Evolutionary conservation across 2,888 invertebrate species (phyloP).

Genomic region (Scaptomyza caliginosa): DNA sequence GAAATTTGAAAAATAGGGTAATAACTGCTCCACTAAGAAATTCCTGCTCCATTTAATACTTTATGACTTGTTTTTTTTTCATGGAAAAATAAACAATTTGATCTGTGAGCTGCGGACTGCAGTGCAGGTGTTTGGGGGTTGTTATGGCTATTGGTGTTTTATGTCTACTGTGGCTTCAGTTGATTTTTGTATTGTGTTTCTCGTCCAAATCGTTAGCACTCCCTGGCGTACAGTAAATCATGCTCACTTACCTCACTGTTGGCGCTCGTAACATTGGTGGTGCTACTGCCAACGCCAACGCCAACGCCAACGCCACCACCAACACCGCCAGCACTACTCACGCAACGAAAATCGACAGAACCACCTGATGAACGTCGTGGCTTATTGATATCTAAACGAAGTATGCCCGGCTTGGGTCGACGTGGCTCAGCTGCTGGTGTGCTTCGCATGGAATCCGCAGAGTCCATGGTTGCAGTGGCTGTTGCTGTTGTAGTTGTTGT

Average conservation of each 20-base stretch:
- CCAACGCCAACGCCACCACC: conserved; percentile 16
- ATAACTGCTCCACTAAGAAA: neutral
- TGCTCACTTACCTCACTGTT: conserved; percentile 75
- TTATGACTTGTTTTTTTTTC: neutral
- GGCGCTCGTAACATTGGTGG: conserved; percentile 44
- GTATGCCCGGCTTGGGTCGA: conserved; percentile 84
- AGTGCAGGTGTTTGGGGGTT: conserved; percentile 29
- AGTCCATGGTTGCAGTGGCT: conserved; percentile 1
- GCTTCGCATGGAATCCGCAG: conserved; percentile 39
- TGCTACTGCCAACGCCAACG: conserved; percentile 25
- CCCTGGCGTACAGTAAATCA: conserved; percentile 73
- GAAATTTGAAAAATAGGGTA: neutral
- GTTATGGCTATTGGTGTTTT: conserved; percentile 42
- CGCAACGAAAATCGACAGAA: conserved; percentile 84
- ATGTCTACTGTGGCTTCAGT: conserved; percentile 11
- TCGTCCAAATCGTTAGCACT: conserved; percentile 69
- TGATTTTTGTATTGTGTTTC: neutral
- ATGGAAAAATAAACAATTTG: conserved; percentile 46
- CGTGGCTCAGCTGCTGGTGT: conserved; percentile 50
- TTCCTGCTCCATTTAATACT: neutral
- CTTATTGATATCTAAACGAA: conserved; percentile 84
- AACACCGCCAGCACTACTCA: conserved; percentile 36
- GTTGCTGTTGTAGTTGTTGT: conserved; percentile 1
- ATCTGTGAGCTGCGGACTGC: conserved; percentile 23
- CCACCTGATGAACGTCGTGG: conserved; percentile 85